Evolutionary conservation across 1,140 invertebrate species (phyloP).

Genomic region (Habropoda laboriosa): DNA sequence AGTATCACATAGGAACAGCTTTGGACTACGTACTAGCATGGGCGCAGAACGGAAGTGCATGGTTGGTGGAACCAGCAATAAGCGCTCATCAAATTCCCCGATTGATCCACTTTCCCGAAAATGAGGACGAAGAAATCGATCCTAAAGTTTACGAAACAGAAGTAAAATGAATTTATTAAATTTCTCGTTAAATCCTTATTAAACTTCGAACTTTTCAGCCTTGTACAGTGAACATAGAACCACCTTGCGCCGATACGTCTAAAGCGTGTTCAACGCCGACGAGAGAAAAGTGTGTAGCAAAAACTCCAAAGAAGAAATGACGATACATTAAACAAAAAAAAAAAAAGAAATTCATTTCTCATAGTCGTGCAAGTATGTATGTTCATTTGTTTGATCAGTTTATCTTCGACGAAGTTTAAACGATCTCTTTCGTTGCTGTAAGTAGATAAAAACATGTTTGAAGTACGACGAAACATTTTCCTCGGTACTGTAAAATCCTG

Average conservation of each 20-base stretch:
- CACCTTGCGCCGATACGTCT: not conserved
- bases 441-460: too few species aligned
- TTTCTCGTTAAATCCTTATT: too few species aligned
- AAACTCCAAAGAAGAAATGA: not conserved
- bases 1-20: conserved; percentile 83
- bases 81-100: conserved; percentile 51
- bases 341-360: not conserved
- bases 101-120: conserved; percentile 20
- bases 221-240: not conserved
- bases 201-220: too few species aligned
- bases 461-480: too few species aligned
- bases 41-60: conserved; percentile 85
- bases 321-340: conserved; percentile 71
- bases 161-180: not conserved
- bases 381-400: too few species aligned
- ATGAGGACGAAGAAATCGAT: conserved; percentile 19
- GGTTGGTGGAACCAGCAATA: conserved; percentile 82
- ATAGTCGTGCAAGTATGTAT: too few species aligned
- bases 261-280: not conserved
- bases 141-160: conserved; percentile 5
- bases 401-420: too few species aligned
- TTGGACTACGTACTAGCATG: conserved; percentile 84
- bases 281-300: not conserved
- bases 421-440: too few species aligned
- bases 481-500: too few species aligned